Evolutionary conservation across 2,888 invertebrate species (phyloP).

Genomic region (Noctua pronuba): DNA sequence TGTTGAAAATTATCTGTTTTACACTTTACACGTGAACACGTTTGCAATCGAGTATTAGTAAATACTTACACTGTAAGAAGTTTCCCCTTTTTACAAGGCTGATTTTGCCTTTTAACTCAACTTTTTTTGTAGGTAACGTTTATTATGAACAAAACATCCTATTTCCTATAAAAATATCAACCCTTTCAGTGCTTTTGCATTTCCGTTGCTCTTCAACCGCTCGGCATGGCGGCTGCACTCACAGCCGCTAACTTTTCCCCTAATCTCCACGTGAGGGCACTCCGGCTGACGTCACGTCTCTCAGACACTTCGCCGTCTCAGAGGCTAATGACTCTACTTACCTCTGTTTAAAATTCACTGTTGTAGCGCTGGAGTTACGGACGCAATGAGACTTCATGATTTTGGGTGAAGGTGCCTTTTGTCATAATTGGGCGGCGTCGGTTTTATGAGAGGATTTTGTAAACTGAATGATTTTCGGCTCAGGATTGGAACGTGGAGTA

Average conservation of each 20-base stretch:
- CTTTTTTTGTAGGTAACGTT: background rate
- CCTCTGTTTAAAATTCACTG: slow-evolving; percentile 52
- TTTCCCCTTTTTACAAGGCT: background rate
- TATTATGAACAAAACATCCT: background rate
- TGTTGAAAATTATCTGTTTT: background rate
- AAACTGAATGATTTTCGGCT: too few species aligned
- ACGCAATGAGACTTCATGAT: slow-evolving; percentile 23
- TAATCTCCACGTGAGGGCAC: slow-evolving; percentile 62
- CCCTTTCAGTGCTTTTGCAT: slow-evolving; percentile 31
- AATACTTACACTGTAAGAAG: background rate
- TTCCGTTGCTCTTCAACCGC: slow-evolving; percentile 15
- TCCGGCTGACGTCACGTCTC: slow-evolving; percentile 55
- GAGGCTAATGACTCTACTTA: slow-evolving; percentile 66
- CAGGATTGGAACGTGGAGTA: background rate
- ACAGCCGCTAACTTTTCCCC: slow-evolving; percentile 58
- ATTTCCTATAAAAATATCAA: slow-evolving; percentile 25
- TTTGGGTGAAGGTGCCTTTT: background rate
- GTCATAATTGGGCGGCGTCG: slow-evolving; percentile 4
- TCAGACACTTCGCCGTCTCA: slow-evolving; percentile 53
- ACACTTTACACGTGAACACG: background rate
- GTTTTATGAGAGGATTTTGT: background rate
- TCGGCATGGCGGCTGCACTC: slow-evolving; percentile 38
- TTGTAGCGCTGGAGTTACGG: slow-evolving; percentile 15
- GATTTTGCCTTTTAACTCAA: background rate
- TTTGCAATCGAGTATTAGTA: background rate